Conservation (phyloP, 2,113 vertebrate species). For the Chionis minor region DNA sequence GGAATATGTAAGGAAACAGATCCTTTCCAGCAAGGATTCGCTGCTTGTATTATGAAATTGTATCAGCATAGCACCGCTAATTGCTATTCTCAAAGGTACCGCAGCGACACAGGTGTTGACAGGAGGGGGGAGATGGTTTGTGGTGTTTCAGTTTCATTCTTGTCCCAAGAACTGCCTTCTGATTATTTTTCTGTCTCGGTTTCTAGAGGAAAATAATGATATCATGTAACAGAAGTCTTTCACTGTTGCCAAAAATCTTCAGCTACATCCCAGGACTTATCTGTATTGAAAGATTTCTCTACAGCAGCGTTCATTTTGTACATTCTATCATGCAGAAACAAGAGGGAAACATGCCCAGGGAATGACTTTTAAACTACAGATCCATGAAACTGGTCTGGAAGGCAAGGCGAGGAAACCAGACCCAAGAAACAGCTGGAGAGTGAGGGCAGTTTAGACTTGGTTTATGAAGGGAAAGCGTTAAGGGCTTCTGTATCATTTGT, state of each 20-base stretch:
- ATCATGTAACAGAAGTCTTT: fast-evolving
- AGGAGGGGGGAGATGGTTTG: not conserved
- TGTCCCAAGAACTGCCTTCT: not conserved
- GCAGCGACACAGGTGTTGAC: not conserved
- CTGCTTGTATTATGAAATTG: not conserved
- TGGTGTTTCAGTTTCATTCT: not conserved
- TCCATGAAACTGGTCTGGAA: not conserved
- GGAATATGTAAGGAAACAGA: not conserved
- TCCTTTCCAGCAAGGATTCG: not conserved
- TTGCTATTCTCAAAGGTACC: not conserved
- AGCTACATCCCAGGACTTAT: not conserved
- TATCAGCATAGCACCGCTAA: not conserved
- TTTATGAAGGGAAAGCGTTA: not conserved
- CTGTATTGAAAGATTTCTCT: not conserved
- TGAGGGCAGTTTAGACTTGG: fast-evolving
- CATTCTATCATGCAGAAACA: not conserved
- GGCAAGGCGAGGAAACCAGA: not conserved
- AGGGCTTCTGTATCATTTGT: not conserved
- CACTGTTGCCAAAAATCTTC: not conserved
- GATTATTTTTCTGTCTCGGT: not conserved
- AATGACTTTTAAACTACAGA: not conserved
- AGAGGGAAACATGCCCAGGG: not conserved
- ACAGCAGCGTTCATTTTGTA: not conserved
- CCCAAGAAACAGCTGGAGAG: not conserved
- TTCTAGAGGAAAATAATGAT: not conserved